phyloP scores from a whole-genome alignment of 1,140 invertebrate genomes.

The Philotrypesis tridentata region DNA sequence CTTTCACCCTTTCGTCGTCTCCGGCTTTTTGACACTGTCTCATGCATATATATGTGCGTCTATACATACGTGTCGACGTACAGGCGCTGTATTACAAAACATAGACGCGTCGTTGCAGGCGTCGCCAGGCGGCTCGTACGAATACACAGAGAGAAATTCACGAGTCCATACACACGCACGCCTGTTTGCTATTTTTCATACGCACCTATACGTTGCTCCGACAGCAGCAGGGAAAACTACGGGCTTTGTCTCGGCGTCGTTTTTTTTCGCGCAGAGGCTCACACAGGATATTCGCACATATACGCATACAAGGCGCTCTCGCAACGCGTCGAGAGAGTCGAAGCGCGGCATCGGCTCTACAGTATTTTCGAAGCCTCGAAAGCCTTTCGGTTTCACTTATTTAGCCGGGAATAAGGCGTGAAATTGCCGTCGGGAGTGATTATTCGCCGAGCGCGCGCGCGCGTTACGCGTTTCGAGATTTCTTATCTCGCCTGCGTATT shows the following conservation, averaged over 20 bases:
- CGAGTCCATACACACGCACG: too few relatives aligned
- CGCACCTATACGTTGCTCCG: too few relatives aligned
- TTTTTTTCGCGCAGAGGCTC: too few relatives aligned
- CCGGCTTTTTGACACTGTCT: background rate
- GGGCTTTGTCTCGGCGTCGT: background rate
- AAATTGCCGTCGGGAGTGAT: background rate
- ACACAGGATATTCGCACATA: background rate
- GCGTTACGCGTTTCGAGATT: too few relatives aligned
- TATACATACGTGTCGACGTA: too few relatives aligned
- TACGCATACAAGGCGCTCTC: background rate
- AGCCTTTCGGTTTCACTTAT: background rate
- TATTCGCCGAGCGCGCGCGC: background rate
- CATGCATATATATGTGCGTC: too few relatives aligned
- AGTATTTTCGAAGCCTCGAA: background rate
- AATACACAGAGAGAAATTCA: too few relatives aligned
- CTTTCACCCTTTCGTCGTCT: constrained; percentile 15
- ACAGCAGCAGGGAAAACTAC: background rate
- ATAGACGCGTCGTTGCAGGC: too few relatives aligned
- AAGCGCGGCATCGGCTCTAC: too few relatives aligned
- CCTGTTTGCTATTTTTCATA: background rate
- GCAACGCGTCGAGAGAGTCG: background rate
- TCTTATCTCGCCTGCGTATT: too few relatives aligned
- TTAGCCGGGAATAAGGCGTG: background rate
- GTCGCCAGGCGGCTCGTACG: too few relatives aligned
- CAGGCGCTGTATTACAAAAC: too few relatives aligned